These are phyloP conservation scores for Pantherophis alleghaniensis DNA, from an alignment of 2,797 vertebrate genomes.

Conservation along the genomic window DNA sequence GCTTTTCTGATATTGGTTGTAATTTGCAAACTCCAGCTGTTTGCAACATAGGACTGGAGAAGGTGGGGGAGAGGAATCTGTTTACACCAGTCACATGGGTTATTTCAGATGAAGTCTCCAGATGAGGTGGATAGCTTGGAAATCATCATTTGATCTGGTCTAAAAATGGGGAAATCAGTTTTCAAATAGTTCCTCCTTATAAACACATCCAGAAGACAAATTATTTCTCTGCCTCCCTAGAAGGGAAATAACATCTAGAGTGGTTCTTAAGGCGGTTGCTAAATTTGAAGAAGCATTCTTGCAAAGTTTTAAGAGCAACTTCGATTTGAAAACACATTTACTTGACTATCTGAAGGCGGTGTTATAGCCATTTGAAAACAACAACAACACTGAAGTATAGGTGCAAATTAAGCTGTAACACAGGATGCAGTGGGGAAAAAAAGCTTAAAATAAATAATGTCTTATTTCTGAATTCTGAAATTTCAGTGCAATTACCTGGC, in stretches of 20 bases:
- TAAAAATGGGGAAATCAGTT: not conserved
- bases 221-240: not conserved
- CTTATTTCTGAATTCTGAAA: constrained; percentile 45
- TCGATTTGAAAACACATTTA: not conserved
- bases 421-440: constrained; percentile 15
- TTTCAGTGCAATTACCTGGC: constrained; percentile 53
- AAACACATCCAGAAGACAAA: not conserved
- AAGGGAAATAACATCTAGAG: not conserved
- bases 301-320: not conserved
- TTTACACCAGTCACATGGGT: not conserved
- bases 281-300: not conserved
- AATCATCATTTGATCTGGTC: not conserved
- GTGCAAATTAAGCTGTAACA: not conserved
- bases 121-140: not conserved
- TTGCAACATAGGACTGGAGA: not conserved
- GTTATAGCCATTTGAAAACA: not conserved
- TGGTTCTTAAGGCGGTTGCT: not conserved
- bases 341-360: not conserved
- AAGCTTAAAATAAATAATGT: not conserved
- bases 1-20: not conserved
- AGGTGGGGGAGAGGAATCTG: not conserved
- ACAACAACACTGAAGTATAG: not conserved
- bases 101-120: not conserved
- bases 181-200: not conserved
- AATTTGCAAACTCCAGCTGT: not conserved